Conservation (phyloP, 2,797 vertebrate species). For the Loriculus beryllinus region DNA sequence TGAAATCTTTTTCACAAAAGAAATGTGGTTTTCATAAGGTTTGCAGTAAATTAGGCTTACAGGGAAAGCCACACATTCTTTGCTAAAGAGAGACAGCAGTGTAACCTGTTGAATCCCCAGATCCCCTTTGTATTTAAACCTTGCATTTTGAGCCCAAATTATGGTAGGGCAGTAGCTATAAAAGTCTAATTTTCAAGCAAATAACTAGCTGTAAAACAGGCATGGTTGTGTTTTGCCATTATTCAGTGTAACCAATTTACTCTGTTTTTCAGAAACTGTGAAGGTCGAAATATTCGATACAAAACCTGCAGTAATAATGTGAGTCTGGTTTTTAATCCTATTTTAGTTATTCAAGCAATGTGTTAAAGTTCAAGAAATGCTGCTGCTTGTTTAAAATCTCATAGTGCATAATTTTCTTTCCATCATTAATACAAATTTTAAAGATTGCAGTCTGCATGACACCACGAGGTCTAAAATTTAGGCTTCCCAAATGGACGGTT, state of each 20-base stretch:
- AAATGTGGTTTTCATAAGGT: constrained; percentile 14
- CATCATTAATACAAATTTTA: constrained; percentile 8
- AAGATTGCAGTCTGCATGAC: constrained; percentile 34
- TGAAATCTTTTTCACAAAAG: not conserved
- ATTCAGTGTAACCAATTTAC: constrained; percentile 1
- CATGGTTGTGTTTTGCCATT: not conserved
- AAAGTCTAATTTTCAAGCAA: not conserved
- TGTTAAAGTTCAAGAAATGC: constrained; percentile 29
- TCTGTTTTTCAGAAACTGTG: constrained; percentile 83
- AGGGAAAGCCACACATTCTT: not conserved
- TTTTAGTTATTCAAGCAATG: constrained; percentile 42
- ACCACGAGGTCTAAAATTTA: constrained; percentile 25
- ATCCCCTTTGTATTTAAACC: not conserved
- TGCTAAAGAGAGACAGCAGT: not conserved
- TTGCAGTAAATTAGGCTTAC: not conserved
- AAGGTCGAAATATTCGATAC: constrained; percentile 92
- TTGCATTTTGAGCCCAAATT: not conserved
- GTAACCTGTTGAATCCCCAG: not conserved
- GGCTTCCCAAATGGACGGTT: constrained; percentile 33
- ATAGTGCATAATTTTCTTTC: constrained; percentile 41
- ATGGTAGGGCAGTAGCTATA: not conserved
- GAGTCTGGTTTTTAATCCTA: constrained; percentile 66
- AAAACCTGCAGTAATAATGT: constrained; percentile 90
- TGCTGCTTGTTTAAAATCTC: not conserved
- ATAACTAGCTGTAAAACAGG: not conserved